Evolutionary conservation across 2,113 vertebrate species (phyloP).

Genomic region (Scopus umbretta): DNA sequence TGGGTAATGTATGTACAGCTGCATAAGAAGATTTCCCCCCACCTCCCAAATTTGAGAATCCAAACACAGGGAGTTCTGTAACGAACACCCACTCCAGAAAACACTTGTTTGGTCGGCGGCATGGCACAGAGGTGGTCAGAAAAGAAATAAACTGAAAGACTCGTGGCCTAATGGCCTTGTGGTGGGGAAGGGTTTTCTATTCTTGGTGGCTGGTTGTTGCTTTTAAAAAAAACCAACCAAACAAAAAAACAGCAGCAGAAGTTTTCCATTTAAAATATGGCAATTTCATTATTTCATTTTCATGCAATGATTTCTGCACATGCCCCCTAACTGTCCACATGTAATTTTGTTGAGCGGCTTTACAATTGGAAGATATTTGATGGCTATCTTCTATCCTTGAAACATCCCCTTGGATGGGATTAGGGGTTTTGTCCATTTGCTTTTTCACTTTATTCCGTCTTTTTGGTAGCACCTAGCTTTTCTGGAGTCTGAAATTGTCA

Average conservation of each 20-base stretch:
- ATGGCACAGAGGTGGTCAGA: background rate
- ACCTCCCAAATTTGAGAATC: background rate
- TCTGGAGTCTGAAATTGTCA: background rate
- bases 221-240: background rate
- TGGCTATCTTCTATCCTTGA: background rate
- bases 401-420: background rate
- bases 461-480: background rate
- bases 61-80: background rate
- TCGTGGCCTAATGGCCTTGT: background rate
- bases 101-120: accelerated
- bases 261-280: background rate
- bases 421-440: background rate
- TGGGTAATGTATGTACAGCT: background rate
- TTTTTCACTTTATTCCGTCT: background rate
- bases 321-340: background rate
- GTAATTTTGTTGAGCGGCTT: background rate
- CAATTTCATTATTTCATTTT: background rate
- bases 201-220: background rate
- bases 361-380: background rate
- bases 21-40: background rate
- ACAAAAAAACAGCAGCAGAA: background rate
- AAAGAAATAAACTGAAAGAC: background rate
- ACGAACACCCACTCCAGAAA: background rate
- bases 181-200: background rate
- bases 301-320: background rate